Conservation (phyloP, 2,113 vertebrate genomes). For the Crotalus horridus region DNA sequence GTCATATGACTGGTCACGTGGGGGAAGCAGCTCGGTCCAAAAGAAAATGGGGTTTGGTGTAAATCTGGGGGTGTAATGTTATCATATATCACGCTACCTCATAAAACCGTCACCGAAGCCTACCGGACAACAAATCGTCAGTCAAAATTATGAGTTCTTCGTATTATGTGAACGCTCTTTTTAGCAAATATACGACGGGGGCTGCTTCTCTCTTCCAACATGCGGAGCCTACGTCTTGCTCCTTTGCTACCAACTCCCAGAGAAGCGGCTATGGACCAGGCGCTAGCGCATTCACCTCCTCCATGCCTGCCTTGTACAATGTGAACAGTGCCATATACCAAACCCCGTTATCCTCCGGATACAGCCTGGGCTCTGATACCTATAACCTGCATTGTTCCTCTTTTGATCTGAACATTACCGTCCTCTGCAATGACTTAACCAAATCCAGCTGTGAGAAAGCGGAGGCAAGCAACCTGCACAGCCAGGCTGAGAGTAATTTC, state of each 20-base stretch:
- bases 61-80: constrained; percentile 96
- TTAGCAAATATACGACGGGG: constrained; percentile 88
- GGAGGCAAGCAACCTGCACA: constrained; percentile 79
- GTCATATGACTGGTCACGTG: constrained; percentile 87
- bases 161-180: constrained; percentile 94
- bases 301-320: constrained; percentile 84
- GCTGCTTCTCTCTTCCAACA: constrained; percentile 85
- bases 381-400: constrained; percentile 82
- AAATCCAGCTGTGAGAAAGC: constrained; percentile 83
- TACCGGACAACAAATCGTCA: constrained; percentile 95
- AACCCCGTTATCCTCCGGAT: constrained; percentile 79
- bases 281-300: constrained; percentile 77
- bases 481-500: constrained; percentile 81
- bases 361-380: constrained; percentile 77
- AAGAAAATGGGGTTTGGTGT: constrained; percentile 95
- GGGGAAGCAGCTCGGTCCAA: constrained; percentile 77
- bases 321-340: constrained; percentile 82
- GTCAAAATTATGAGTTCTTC: constrained; percentile 94
- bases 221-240: constrained; percentile 82
- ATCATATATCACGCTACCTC: constrained; percentile 96
- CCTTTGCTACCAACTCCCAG: constrained; percentile 80
- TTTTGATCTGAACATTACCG: constrained; percentile 85
- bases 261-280: constrained; percentile 79
- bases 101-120: constrained; percentile 98
- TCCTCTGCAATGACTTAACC: constrained; percentile 81